Evolutionary conservation across 1,140 invertebrate genomes (phyloP).

Genomic region (Stegodyphus mimosarum): DNA sequence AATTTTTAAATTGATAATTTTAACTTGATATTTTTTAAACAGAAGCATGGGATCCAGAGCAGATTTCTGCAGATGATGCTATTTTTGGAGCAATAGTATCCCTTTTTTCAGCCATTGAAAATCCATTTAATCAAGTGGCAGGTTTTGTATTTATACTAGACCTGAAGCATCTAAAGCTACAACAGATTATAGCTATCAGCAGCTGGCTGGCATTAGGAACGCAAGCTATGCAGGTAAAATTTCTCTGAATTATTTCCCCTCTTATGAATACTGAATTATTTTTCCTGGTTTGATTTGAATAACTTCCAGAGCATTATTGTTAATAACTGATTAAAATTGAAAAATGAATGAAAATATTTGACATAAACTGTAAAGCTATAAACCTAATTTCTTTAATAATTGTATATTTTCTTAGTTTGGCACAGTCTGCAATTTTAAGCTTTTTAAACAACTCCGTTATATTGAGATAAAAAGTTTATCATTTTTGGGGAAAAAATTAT

Average conservation of each 20-base stretch:
- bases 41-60: conserved; percentile 30
- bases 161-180: conserved; percentile 18
- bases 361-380: too few species aligned
- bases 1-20: too few species aligned
- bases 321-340: too few species aligned
- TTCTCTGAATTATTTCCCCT: background rate
- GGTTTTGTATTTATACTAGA: conserved; percentile 30
- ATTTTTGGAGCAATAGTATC: conserved; percentile 7
- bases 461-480: too few species aligned
- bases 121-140: conserved; percentile 35
- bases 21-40: background rate
- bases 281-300: too few species aligned
- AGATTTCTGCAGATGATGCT: background rate
- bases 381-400: too few species aligned
- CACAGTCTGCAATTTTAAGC: too few species aligned
- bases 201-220: conserved; percentile 33
- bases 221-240: conserved; percentile 24
- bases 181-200: conserved; percentile 27
- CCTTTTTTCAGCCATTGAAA: background rate
- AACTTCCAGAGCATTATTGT: too few species aligned
- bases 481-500: too few species aligned
- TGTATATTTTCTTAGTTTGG: too few species aligned
- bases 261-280: background rate
- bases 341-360: too few species aligned
- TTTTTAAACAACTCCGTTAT: too few species aligned